Conservation (phyloP, 92 coral and sea anemone species). For the Paramuricea clavata region DNA sequence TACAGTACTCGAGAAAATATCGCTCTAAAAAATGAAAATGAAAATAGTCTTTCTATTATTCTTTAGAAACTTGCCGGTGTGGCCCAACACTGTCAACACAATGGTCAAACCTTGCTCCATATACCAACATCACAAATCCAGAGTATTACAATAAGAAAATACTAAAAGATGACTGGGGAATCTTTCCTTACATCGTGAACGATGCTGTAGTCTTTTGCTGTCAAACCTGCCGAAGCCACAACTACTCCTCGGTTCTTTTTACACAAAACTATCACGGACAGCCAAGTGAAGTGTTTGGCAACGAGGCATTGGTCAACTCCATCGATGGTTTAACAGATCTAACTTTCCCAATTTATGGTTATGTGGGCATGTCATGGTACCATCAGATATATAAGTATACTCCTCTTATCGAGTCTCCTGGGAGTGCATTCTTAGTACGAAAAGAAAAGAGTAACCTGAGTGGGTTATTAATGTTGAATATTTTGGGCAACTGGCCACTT, state of each 20-base stretch:
- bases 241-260: slow-evolving; percentile 78
- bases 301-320: slow-evolving; percentile 50
- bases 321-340: slow-evolving; percentile 76
- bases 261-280: slow-evolving; percentile 64
- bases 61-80: slow-evolving; percentile 86
- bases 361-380: slow-evolving; percentile 63
- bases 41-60: too few relatives aligned
- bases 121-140: slow-evolving; percentile 59
- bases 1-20: too few relatives aligned
- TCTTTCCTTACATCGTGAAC: slow-evolving; percentile 79
- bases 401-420: slow-evolving; percentile 77
- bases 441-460: slow-evolving; percentile 64
- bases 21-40: too few relatives aligned
- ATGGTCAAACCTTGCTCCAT: slow-evolving; percentile 80
- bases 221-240: slow-evolving; percentile 73
- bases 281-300: slow-evolving; percentile 60
- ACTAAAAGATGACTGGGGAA: slow-evolving; percentile 59
- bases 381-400: slow-evolving; percentile 73
- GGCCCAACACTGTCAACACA: slow-evolving; percentile 73
- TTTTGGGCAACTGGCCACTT: slow-evolving; percentile 79
- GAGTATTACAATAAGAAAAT: not conserved
- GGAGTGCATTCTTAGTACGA: slow-evolving; percentile 79
- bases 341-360: slow-evolving; percentile 79
- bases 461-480: slow-evolving; percentile 44
- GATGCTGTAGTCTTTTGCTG: slow-evolving; percentile 78